Evolutionary conservation across 2,113 vertebrate species (phyloP).

Genomic region (Pogona vitticeps): DNA sequence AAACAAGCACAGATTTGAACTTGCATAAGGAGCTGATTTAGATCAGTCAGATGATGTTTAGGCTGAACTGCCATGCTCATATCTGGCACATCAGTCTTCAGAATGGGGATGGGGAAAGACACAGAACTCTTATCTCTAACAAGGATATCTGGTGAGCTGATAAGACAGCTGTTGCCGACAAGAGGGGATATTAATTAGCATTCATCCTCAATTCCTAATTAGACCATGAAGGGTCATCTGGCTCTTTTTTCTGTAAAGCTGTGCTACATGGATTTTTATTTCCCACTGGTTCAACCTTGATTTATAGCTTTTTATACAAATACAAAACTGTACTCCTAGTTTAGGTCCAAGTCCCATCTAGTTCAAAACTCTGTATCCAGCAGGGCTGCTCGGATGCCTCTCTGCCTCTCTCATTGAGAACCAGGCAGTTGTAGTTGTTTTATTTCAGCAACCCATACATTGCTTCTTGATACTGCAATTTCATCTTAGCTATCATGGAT

Average conservation of each 20-base stretch:
- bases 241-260: not conserved
- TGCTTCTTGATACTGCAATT: too few relatives aligned
- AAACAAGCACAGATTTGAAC: slow-evolving; percentile 21
- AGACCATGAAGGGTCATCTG: not conserved
- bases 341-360: not conserved
- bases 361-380: not conserved
- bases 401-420: too few relatives aligned
- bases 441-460: too few relatives aligned
- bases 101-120: not conserved
- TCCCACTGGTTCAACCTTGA: not conserved
- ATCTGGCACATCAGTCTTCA: not conserved
- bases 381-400: too few relatives aligned
- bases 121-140: not conserved
- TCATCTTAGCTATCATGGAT: too few relatives aligned
- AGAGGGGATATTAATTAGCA: not conserved
- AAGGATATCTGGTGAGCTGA: not conserved
- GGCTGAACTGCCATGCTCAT: not conserved
- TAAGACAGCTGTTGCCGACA: slow-evolving; percentile 34
- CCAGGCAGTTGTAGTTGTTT: too few relatives aligned
- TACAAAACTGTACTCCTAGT: not conserved
- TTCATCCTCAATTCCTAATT: not conserved
- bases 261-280: not conserved
- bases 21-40: not conserved
- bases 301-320: not conserved
- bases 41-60: not conserved